Evolutionary conservation across 2,113 vertebrate species (phyloP), one percentile per base, ranked within the genome.

Genomic region (Bubo scandiacus): DNA sequence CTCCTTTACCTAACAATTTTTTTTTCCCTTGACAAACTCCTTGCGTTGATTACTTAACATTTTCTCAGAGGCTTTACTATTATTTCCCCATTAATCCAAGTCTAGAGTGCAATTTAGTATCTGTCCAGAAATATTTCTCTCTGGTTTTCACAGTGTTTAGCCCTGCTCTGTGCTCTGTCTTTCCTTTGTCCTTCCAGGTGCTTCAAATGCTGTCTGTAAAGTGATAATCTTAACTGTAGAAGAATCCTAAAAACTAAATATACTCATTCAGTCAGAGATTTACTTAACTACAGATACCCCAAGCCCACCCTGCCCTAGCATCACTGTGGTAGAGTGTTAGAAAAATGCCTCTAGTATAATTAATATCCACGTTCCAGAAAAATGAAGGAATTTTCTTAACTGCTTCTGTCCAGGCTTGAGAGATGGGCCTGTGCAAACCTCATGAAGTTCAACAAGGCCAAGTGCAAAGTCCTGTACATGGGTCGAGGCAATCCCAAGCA

Each of bases 261-360:
- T n/a, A 15, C 12, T 65, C 1, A 1, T 72, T 88, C 12, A 30
- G 52, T 65, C 34, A 55, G 75, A 34, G n/a, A 10, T 26, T 55
- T 68, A 62, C 40, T 77, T 65, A 23, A 42, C 38, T 83, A 32
- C 1, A 4, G 40, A 23, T 6, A 14, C 5, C 3, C 4, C 19
- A 54, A 7, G 34, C 9, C 14, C 4, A 30, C 2, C 3, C 4
- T 10, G 45, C 9, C 9, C 6, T 2, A 3, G 8, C 42, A 75
- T 63, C 47, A 42, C 26, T 52, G 43, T 80, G 19, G 27, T 38
- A 59, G 29, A 40, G 12, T 80, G 14, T 77, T 75, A 54, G n/a
- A 66, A 55, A 86, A 86, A 55, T 42, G 2, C 8, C 36, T 79
- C 10, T 68, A 23, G 61, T 81, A 30, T 40, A 34, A 6, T 45